Base-by-base conservation (phyloP, 2,888 invertebrate genomes). In the Melangyna quadrimaculata region DNA sequence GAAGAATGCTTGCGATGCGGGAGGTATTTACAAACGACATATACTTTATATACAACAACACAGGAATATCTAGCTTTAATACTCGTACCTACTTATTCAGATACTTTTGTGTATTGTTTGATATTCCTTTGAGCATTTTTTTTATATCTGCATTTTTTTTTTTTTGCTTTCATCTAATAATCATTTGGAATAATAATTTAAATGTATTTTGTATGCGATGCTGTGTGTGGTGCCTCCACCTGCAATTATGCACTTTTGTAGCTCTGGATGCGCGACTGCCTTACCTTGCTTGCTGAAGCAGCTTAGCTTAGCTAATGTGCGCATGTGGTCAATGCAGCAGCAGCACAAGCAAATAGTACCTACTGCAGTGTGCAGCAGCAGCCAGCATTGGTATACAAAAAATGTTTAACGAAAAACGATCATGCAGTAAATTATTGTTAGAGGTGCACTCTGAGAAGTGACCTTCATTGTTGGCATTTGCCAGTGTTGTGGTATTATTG, bases 391-490 rank as follows among this genome's bases (percentile, higher is more conserved):
- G 61, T n/a, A 74, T 72, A 57, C n/a, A n/a, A n/a, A 69, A 80
- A 80, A 80, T 75, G 80, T 84, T 80, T 77, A 77, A 27, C 75
- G 75, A 77, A 86, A 86, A 86, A 81, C 86, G 78, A 81, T 86
- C 81, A 86, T 86, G 81, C 86, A 86, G 86, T 86, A 86, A 86
- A 86, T 86, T 86, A 81, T 86, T 77, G 81, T 73, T 86, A 73
- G 73, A 86, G 77, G 69, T 81, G 80, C 86, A 81, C 86, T 70
- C 59, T 37, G 69, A 55, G 77, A 73, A 37, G 65, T 86, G 86
- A 81, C 86, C 86, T 86, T 86, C 86, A 81, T 81, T 86, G 86
- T 86, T 86, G 86, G 86, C 81, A 86, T 86, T 86, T 86, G 86
- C 81, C 80, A 77, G 70, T 35, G 65, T 65, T 65, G 65, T 51